A percentile compares a stretch with the other conserved stretches of the same genome.
Evolutionary conservation across 2,113 vertebrate species (phyloP).

Genomic region (Coryphaenoides rupestris): DNA sequence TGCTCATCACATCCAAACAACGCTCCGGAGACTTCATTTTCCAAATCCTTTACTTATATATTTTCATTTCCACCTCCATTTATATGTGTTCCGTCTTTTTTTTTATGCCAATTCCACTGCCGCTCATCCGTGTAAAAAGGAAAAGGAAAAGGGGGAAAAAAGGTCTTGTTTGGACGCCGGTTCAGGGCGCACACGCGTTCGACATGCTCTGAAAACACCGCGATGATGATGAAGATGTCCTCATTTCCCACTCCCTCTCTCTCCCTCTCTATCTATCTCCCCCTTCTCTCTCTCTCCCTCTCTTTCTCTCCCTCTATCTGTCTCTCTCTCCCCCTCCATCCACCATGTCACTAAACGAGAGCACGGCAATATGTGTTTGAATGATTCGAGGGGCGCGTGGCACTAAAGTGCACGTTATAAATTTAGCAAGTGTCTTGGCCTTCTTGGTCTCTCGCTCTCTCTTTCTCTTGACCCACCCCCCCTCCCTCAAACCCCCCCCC

Average conservation of each 20-base stretch:
- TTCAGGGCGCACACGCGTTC: constrained; percentile 44
- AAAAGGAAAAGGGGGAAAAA: not conserved
- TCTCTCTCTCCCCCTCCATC: constrained; percentile 4
- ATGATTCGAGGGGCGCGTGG: constrained; percentile 47
- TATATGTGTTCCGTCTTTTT: constrained; percentile 30
- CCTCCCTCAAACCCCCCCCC: constrained; percentile 1
- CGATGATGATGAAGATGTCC: constrained; percentile 36
- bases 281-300: not conserved
- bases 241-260: not conserved
- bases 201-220: constrained; percentile 21
- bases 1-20: constrained; percentile 28
- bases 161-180: constrained; percentile 51
- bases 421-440: constrained; percentile 47
- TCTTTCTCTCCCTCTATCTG: not conserved
- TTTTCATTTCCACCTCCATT: not conserved
- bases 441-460: constrained; percentile 7
- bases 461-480: constrained; percentile 15
- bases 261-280: not conserved
- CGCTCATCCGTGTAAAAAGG: constrained; percentile 54
- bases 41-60: constrained; percentile 13
- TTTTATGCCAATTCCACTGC: constrained; percentile 49
- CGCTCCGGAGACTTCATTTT: constrained; percentile 56
- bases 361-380: constrained; percentile 46
- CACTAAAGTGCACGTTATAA: constrained; percentile 46
- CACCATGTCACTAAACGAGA: constrained; percentile 34